Conservation (phyloP, 2,888 invertebrate species). For the Macropis europaea region DNA sequence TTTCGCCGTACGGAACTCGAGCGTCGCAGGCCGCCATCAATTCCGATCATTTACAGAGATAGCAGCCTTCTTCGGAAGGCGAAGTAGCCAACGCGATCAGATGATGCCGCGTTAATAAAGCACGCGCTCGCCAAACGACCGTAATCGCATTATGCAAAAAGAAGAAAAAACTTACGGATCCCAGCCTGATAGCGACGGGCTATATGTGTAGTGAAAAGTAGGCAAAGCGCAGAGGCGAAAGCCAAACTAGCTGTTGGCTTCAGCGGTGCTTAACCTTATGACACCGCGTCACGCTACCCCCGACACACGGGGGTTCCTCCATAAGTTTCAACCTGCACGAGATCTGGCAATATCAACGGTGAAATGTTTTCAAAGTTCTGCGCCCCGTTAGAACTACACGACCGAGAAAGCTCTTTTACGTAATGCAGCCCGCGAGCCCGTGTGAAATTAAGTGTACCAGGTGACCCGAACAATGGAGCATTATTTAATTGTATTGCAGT, state of each 20-base stretch:
- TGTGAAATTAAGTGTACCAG: not conserved
- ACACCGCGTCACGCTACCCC: conserved; percentile 61
- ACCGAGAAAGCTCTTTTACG: conserved; percentile 10
- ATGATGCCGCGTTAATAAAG: conserved; percentile 43
- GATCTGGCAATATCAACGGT: conserved; percentile 53
- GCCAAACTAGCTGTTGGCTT: conserved; percentile 21
- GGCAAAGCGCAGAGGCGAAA: conserved; percentile 40
- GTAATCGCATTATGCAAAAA: conserved; percentile 53
- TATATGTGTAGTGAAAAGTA: conserved; percentile 49
- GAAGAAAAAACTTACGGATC: conserved; percentile 45
- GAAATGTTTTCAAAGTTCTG: conserved; percentile 45
- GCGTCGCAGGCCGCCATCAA: conserved; percentile 27
- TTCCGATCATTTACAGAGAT: conserved; percentile 37
- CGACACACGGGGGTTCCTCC: conserved; percentile 21
- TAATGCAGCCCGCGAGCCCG: not conserved
- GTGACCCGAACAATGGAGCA: too few relatives aligned
- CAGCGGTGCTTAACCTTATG: conserved; percentile 62
- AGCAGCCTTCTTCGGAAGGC: conserved; percentile 19
- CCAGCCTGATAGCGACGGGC: conserved; percentile 32
- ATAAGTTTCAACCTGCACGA: conserved; percentile 52
- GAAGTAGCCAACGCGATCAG: conserved; percentile 27
- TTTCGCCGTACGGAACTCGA: conserved; percentile 18
- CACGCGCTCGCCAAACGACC: conserved; percentile 31
- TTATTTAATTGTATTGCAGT: too few relatives aligned
- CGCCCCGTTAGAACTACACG: conserved; percentile 20